A percentile compares a stretch with the other conserved stretches of the same genome.
phyloP scores from a whole-genome alignment of 23 tunicate species.

The Trididemnum nubilum region DNA sequence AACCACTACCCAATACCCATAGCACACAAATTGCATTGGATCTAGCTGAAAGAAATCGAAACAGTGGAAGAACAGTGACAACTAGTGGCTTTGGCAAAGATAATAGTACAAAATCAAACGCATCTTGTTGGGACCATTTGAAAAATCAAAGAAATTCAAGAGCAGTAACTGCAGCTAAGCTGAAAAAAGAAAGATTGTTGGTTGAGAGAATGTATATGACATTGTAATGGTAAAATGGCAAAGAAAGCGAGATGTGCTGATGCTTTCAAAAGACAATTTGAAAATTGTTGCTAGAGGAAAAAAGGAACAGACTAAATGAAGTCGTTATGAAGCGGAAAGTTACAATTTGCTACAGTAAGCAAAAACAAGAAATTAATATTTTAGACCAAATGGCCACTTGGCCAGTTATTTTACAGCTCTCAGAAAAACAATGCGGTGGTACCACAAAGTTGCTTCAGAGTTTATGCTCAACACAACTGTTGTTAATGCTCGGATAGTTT shows the following conservation, averaged over 20 bases:
- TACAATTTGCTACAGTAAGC: neutral
- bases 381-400: too few relatives aligned
- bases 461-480: too few relatives aligned
- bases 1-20: slow-evolving; percentile 25
- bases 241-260: too few relatives aligned
- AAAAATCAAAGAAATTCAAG: neutral
- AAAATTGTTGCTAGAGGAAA: too few relatives aligned
- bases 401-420: too few relatives aligned
- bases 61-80: slow-evolving; percentile 15
- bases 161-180: slow-evolving; percentile 6
- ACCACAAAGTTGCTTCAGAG: too few relatives aligned
- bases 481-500: too few relatives aligned
- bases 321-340: neutral
- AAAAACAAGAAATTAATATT: neutral
- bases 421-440: too few relatives aligned
- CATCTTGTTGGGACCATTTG: slow-evolving; percentile 22
- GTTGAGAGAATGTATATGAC: too few relatives aligned
- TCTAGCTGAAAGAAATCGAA: neutral
- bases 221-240: too few relatives aligned
- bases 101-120: slow-evolving; percentile 1
- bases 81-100: slow-evolving; percentile 10
- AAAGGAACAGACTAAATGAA: too few relatives aligned
- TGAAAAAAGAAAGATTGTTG: slow-evolving; percentile 20
- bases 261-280: too few relatives aligned
- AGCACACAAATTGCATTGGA: slow-evolving; percentile 9